These are phyloP conservation scores for Drepana arcuata DNA, from an alignment of 1,140 invertebrate genomes.

Conservation along the genomic window DNA sequence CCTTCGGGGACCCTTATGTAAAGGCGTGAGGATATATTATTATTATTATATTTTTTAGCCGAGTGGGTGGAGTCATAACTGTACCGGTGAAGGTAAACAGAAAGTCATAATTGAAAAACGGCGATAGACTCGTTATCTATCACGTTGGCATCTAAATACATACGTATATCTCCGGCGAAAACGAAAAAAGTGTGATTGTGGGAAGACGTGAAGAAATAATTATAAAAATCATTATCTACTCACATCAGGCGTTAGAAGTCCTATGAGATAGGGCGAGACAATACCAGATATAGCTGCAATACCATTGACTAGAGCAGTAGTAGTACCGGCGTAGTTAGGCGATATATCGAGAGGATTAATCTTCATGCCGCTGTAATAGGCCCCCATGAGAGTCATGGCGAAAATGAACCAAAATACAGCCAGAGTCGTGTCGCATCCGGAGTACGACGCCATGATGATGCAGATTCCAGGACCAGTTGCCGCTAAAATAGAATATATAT, in stretches of 20 bases:
- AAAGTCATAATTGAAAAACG: no score
- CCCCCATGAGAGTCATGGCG: slow-evolving; percentile 83
- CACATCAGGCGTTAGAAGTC: slow-evolving; percentile 80
- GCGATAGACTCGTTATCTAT: no score
- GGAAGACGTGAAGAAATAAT: no score
- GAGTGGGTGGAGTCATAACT: no score
- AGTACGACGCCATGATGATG: slow-evolving; percentile 85
- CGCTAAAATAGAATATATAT: no score
- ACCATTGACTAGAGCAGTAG: slow-evolving; percentile 89
- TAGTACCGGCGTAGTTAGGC: slow-evolving; percentile 85
- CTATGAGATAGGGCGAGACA: slow-evolving; percentile 83
- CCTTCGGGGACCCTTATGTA: no score
- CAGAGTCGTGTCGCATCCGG: slow-evolving; percentile 78
- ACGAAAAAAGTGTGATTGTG: no score
- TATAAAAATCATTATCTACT: slow-evolving; percentile 37
- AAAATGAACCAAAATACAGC: slow-evolving; percentile 79
- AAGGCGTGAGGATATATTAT: no score
- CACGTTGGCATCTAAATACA: no score
- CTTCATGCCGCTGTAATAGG: slow-evolving; percentile 84
- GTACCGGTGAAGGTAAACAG: no score
- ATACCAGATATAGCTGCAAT: slow-evolving; percentile 87
- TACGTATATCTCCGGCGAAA: no score
- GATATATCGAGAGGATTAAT: slow-evolving; percentile 88
- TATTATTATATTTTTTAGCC: no score
- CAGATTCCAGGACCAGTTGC: slow-evolving; percentile 83